Percentiles rank a stretch among this genome's conserved stretches.
Conservation (phyloP, 2,797 vertebrate species). For the Ctenopoma kingsleyae region DNA sequence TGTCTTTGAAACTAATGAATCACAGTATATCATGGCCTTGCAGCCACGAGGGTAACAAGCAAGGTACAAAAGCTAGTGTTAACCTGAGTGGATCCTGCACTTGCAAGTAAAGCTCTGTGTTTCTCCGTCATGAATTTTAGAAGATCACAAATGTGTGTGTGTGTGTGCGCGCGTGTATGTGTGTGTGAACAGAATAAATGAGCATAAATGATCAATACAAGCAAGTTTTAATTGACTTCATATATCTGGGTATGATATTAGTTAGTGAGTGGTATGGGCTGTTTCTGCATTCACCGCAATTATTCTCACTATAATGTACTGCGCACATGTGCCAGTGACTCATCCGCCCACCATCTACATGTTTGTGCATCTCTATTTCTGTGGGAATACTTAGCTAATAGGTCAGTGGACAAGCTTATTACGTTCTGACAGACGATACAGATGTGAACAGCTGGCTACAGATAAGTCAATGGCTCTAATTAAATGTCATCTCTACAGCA, state of each 20-base stretch:
- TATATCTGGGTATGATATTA: not conserved
- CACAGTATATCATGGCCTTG: constrained; percentile 64
- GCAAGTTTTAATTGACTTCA: not conserved
- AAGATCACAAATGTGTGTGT: not conserved
- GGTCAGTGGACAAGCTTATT: constrained; percentile 41
- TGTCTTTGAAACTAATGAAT: constrained; percentile 80
- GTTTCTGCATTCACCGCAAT: not conserved
- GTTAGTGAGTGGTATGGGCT: not conserved
- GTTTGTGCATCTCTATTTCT: constrained; percentile 9
- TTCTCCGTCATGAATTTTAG: constrained; percentile 49
- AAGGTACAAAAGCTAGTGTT: constrained; percentile 61
- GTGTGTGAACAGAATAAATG: constrained; percentile 22
- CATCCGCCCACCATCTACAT: not conserved
- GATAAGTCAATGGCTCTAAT: constrained; percentile 48
- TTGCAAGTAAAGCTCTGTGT: constrained; percentile 39
- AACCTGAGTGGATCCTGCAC: constrained; percentile 49
- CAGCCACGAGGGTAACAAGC: constrained; percentile 56
- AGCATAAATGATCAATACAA: not conserved
- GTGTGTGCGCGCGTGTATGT: constrained; percentile 11
- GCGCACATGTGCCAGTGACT: not conserved
- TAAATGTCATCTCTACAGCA: constrained; percentile 27
- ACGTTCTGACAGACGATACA: constrained; percentile 21
- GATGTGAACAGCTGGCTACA: constrained; percentile 19
- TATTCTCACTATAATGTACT: not conserved
- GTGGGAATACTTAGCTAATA: constrained; percentile 14